Percentiles rank a stretch among this genome's conserved stretches.
Evolutionary conservation across 2,113 vertebrate genomes (phyloP).

Genomic region (Zosterops borbonicus): DNA sequence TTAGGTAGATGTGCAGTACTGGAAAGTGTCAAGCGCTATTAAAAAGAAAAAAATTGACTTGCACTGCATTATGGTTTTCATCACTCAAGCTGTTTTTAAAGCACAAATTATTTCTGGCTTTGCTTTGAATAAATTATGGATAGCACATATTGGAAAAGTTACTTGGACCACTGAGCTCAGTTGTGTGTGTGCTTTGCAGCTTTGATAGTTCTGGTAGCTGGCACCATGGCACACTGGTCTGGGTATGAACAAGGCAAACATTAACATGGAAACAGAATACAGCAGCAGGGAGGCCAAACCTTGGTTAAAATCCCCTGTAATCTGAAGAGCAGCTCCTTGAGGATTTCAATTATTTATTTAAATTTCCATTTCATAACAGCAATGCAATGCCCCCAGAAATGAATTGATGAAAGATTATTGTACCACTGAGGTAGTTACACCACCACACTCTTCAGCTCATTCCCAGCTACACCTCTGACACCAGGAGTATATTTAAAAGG

Average conservation of each 20-base stretch:
- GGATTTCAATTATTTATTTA: not conserved
- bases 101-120: not conserved
- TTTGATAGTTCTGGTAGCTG: not conserved
- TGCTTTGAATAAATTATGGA: not conserved
- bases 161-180: not conserved
- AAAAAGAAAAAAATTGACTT: not conserved
- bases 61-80: not conserved
- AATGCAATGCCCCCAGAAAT: not conserved
- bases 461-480: not conserved
- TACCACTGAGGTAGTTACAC: not conserved
- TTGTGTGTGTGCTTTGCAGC: not conserved
- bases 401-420: not conserved
- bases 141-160: not conserved
- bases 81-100: not conserved
- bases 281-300: not conserved
- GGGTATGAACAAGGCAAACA: not conserved
- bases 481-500: not conserved
- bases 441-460: not conserved
- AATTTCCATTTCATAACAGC: not conserved
- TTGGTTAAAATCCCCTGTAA: not conserved
- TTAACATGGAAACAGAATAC: not conserved
- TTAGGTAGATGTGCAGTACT: not conserved
- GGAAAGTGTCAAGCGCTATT: not conserved
- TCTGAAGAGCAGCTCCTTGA: not conserved
- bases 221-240: accelerated